A percentile compares a stretch with the other conserved stretches of the same genome.
Evolutionary conservation across 2,113 vertebrate species (phyloP).

Genomic region (Sorex fumeus): DNA sequence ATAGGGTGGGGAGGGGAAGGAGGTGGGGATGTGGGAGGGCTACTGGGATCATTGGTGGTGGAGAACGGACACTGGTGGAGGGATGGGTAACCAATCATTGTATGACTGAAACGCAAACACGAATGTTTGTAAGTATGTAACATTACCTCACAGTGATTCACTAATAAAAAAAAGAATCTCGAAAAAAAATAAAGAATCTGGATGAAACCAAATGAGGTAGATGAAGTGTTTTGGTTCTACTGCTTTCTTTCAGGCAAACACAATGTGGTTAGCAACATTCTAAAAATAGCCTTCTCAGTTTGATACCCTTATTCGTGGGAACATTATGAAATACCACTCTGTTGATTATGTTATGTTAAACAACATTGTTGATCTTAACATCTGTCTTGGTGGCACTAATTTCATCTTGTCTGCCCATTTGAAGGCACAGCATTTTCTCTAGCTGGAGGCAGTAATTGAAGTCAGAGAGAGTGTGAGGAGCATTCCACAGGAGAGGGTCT

Average conservation of each 20-base stretch:
- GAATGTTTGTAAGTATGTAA: no score
- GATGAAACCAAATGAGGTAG: neutral
- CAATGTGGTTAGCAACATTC: neutral
- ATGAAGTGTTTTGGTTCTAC: neutral
- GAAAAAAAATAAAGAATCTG: no score
- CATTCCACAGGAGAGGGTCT: neutral
- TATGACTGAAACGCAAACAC: no score
- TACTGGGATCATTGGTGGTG: no score
- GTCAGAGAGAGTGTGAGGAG: neutral
- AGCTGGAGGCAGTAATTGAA: neutral
- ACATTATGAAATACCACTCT: neutral
- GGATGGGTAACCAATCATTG: no score
- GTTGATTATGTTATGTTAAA: neutral
- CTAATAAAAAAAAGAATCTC: no score
- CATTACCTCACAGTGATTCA: no score
- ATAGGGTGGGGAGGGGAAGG: no score
- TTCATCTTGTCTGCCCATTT: no score
- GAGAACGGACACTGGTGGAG: no score
- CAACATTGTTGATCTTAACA: neutral
- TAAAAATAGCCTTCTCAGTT: neutral
- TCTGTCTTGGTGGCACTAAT: neutral
- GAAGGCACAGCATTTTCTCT: conserved; percentile 31
- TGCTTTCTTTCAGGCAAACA: conserved; percentile 34
- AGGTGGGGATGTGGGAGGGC: no score
- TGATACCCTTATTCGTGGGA: neutral